Percentiles rank a stretch among this genome's conserved stretches.
Evolutionary conservation across 2,797 vertebrate genomes (phyloP).

Genomic region (Sphenodon punctatus): DNA sequence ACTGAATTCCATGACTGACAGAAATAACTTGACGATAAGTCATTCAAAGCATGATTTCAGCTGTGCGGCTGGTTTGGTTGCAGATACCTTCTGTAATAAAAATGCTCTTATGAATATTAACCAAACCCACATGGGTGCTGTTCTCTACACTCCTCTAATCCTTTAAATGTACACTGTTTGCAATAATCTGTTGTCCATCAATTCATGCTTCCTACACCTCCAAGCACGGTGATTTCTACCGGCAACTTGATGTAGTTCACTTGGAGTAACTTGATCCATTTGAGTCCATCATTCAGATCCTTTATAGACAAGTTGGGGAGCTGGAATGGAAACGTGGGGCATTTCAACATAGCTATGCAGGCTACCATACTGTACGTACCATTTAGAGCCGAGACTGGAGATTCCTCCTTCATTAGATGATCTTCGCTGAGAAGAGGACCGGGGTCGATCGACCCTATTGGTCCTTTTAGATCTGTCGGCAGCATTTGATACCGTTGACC

Average conservation of each 20-base stretch:
- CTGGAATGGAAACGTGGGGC: neutral
- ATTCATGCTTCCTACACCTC: neutral
- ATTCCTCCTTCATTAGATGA: too few species aligned
- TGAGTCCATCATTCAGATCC: neutral
- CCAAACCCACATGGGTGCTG: neutral
- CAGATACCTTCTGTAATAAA: neutral
- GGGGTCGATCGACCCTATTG: too few species aligned
- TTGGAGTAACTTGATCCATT: neutral
- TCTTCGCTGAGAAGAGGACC: too few species aligned
- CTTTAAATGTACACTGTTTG: neutral
- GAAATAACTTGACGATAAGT: neutral
- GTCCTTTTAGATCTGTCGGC: too few species aligned
- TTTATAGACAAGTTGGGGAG: neutral
- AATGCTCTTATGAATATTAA: neutral
- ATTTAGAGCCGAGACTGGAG: too few species aligned
- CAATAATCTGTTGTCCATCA: neutral
- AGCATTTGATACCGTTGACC: too few species aligned
- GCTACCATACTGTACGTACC: neutral
- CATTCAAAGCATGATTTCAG: neutral
- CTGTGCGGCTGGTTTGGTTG: neutral
- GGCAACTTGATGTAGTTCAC: neutral
- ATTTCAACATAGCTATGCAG: neutral
- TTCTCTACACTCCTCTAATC: neutral
- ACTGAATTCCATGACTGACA: neutral
- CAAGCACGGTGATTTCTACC: neutral